Base-by-base conservation (phyloP, 1,140 invertebrate species). In the Ips typographus region DNA sequence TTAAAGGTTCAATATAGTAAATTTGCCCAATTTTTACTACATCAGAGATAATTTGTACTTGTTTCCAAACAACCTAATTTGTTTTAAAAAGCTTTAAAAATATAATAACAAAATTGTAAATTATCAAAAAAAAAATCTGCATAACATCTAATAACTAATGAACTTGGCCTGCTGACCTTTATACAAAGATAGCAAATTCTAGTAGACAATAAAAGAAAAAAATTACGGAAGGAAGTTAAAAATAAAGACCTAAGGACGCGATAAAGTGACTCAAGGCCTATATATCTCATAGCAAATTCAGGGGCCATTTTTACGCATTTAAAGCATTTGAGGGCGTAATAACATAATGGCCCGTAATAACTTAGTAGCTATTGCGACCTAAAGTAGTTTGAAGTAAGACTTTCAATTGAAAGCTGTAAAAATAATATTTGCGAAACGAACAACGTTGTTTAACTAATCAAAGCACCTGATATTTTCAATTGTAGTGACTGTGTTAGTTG, bases 271-370 rank as follows among this genome's bases (percentile, higher is more conserved):
- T 73, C 72, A 75, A 74, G 72, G 71, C 63, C 72, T 70, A 59
- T 72, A 70, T 70, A 36, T 40, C 61, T 72, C 68, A 65, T 72
- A 74, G 74, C 74, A 74, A 75, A 75, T 77, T 77, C 75, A 76
- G 64, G 75, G 70, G 71, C 74, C 74, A 76, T 76, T 77, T 76
- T 75, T 65, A 75, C 70, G 75, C 74, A 76, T 77, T 74, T 76
- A 76, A 76, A 77, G 71, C 71, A 68, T 71, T 75, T 72, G 77
- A 77, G 74, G 78, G 77, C 78, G 77, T 79, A 79, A 79, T 78
- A 77, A 72, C 73, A 77, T 78, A 78, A 77, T 77, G 74, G 56
- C 72, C 73, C 68, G 71, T 78, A 79, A 79, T 79, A 77, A 72
- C 75, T 73, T 22, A 72, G 67, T 71, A 59, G 68, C 75, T 75